Conservation (phyloP, 1,140 invertebrate species). For the Coboldia fuscipes region DNA sequence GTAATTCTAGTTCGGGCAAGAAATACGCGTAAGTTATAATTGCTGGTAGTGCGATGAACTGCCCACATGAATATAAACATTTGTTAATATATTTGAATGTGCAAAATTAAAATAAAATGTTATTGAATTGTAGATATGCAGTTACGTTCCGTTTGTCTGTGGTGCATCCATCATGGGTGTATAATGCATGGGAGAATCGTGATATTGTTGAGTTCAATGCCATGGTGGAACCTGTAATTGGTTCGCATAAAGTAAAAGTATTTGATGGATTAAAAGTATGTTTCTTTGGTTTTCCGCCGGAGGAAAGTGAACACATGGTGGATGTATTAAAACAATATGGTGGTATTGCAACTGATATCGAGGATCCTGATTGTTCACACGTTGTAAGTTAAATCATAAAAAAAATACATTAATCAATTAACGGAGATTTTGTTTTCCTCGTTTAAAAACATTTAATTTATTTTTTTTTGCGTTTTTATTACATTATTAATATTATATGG, state of each 20-base stretch:
- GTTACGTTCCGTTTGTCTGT: slow-evolving; percentile 73
- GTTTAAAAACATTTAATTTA: too few species aligned
- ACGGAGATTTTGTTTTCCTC: too few species aligned
- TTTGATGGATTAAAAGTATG: slow-evolving; percentile 71
- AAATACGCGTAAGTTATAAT: slow-evolving; percentile 41
- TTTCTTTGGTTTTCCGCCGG: slow-evolving; percentile 72
- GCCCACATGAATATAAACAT: too few species aligned
- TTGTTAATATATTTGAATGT: background rate
- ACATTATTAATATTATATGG: too few species aligned
- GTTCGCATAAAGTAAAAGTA: slow-evolving; percentile 56
- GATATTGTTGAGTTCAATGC: slow-evolving; percentile 43
- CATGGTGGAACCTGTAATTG: slow-evolving; percentile 42
- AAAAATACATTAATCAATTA: background rate
- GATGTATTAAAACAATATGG: slow-evolving; percentile 72
- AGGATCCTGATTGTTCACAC: slow-evolving; percentile 70
- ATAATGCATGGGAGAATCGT: slow-evolving; percentile 57
- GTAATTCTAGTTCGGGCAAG: slow-evolving; percentile 62
- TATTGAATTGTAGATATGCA: slow-evolving; percentile 40
- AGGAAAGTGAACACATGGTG: slow-evolving; percentile 77
- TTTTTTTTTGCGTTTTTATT: too few species aligned
- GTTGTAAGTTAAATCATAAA: slow-evolving; percentile 42
- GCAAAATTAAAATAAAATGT: background rate
- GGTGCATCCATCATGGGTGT: slow-evolving; percentile 71
- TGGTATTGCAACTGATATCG: slow-evolving; percentile 45
- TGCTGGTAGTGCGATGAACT: background rate